A percentile compares a stretch with the other conserved stretches of the same genome.
Evolutionary conservation across 2,797 vertebrate species (phyloP).

Genomic region (Sarcoramphus papa): DNA sequence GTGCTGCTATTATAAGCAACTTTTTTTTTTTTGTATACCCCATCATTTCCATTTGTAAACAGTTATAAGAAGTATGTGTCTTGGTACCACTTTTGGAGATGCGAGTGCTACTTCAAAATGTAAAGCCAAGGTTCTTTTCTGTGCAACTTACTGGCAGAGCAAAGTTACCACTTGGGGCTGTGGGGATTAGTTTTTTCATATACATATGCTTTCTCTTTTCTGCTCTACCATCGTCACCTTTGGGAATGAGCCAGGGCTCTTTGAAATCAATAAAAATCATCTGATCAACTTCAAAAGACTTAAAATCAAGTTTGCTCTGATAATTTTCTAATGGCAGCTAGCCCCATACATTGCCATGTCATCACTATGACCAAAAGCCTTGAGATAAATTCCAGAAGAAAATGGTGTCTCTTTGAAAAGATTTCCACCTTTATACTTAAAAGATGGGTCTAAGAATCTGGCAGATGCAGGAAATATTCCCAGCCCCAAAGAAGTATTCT

Average conservation of each 20-base stretch:
- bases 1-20: background rate
- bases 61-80: background rate
- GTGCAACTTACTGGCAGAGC: background rate
- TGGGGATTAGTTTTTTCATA: background rate
- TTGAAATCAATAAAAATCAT: background rate
- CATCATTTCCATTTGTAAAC: slow-evolving; percentile 8
- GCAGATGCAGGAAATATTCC: background rate
- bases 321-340: background rate
- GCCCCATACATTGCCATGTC: background rate
- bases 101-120: background rate
- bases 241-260: background rate
- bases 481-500: background rate
- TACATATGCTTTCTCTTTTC: background rate
- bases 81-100: background rate
- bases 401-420: background rate
- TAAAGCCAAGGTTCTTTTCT: background rate
- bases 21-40: background rate
- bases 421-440: background rate
- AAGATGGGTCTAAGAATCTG: background rate
- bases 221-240: background rate
- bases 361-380: background rate
- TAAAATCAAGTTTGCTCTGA: background rate
- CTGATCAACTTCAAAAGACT: slow-evolving; percentile 1
- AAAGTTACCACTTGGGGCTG: background rate
- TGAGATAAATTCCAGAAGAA: background rate